These are phyloP conservation scores for Allophyes oxyacanthae DNA, from an alignment of 2,888 invertebrate genomes.

Conservation along the genomic window DNA sequence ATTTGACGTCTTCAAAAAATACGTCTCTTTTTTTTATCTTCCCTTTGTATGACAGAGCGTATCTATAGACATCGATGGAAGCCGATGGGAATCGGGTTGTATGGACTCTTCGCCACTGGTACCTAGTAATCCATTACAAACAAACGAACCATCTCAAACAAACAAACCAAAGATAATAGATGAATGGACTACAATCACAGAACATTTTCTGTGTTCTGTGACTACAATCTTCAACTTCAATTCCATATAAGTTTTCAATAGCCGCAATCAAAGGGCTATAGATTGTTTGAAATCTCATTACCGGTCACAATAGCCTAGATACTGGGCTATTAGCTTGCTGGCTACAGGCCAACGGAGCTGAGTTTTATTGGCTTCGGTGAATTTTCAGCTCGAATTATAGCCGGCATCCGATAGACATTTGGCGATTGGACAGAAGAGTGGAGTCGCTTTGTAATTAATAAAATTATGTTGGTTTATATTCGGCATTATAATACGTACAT, in stretches of 20 bases:
- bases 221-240: slow-evolving; percentile 25
- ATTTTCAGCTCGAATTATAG: slow-evolving; percentile 77
- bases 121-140: no score
- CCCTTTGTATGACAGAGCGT: no score
- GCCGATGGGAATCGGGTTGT: no score
- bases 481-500: no score
- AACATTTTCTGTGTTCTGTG: no score
- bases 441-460: slow-evolving; percentile 31
- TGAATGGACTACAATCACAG: no score
- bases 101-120: no score
- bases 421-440: slow-evolving; percentile 39
- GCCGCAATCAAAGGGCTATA: slow-evolving; percentile 46
- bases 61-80: no score
- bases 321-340: slow-evolving; percentile 63
- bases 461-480: no score
- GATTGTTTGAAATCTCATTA: slow-evolving; percentile 75
- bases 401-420: slow-evolving; percentile 62
- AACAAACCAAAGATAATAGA: slow-evolving; percentile 14
- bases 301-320: slow-evolving; percentile 64
- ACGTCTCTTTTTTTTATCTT: no score
- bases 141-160: no score
- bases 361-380: slow-evolving; percentile 75
- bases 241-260: slow-evolving; percentile 32
- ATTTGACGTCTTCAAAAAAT: no score
- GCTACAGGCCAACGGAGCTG: slow-evolving; percentile 70